A percentile compares a stretch with the other conserved stretches of the same genome.
Conservation (phyloP, 2,888 invertebrate species). For the Leptinotarsa tumamoca region DNA sequence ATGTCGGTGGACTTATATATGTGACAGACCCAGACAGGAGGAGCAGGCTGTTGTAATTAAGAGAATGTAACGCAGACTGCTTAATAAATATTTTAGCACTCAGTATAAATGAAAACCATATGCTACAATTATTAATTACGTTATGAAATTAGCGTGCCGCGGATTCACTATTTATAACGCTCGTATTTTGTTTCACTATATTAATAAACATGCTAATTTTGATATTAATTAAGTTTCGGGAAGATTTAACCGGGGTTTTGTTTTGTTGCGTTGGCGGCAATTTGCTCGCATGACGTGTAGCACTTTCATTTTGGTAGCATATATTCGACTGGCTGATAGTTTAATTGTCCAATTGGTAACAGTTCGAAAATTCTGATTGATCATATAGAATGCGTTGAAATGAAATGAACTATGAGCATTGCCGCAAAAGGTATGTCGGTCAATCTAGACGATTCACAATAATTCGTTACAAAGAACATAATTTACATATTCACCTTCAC, state of each 20-base stretch:
- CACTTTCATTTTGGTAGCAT: constrained; percentile 23
- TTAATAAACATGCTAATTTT: constrained; percentile 48
- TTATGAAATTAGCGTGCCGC: constrained; percentile 52
- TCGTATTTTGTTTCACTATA: constrained; percentile 47
- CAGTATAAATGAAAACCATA: constrained; percentile 58
- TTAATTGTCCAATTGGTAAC: not conserved
- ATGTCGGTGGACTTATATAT: constrained; percentile 53
- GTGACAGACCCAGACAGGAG: constrained; percentile 50
- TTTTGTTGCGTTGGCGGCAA: constrained; percentile 39
- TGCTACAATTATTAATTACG: constrained; percentile 56
- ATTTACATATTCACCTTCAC: too few relatives aligned
- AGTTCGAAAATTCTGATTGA: too few relatives aligned
- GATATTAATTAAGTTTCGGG: constrained; percentile 47
- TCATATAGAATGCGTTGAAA: too few relatives aligned
- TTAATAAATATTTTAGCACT: constrained; percentile 53
- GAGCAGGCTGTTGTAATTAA: constrained; percentile 56
- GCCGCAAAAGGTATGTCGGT: too few relatives aligned
- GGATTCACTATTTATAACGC: constrained; percentile 49
- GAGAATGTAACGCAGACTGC: constrained; percentile 53
- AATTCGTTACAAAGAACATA: too few relatives aligned
- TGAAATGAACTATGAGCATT: too few relatives aligned
- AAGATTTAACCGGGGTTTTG: constrained; percentile 44
- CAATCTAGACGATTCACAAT: too few relatives aligned
- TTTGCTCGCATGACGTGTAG: constrained; percentile 39
- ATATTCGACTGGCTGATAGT: not conserved